Evolutionary conservation across 2,888 invertebrate genomes (phyloP).

Genomic region (Apamea monoglypha): DNA sequence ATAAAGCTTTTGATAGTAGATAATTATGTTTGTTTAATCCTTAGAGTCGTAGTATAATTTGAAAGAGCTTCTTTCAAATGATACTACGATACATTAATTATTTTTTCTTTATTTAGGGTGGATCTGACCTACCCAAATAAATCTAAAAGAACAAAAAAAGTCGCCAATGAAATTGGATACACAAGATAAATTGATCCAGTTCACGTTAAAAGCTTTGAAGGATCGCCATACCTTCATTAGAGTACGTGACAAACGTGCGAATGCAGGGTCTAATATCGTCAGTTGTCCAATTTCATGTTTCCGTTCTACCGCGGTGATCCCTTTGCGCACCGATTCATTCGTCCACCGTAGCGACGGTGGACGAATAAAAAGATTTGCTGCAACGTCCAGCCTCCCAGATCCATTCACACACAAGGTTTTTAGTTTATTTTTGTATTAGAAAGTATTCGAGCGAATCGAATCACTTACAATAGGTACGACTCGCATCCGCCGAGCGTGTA

Average conservation of each 20-base stretch:
- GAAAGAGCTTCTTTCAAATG: background rate
- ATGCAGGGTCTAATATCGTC: background rate
- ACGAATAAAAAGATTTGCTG: background rate
- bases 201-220: background rate
- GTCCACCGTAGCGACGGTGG: too few relatives aligned
- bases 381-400: background rate
- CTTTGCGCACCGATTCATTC: background rate
- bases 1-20: background rate
- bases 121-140: background rate
- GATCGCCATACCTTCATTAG: background rate
- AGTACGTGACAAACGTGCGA: background rate
- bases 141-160: background rate
- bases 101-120: background rate
- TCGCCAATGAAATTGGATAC: background rate
- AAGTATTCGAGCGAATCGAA: slow-evolving; percentile 1
- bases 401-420: background rate
- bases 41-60: background rate
- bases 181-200: background rate
- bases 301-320: background rate
- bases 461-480: background rate
- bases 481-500: too few relatives aligned
- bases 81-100: background rate
- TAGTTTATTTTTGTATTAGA: background rate
- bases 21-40: background rate
- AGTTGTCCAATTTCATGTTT: background rate